Evolutionary conservation across 2,113 vertebrate genomes (phyloP).

Genomic region (Prunella himalayana): DNA sequence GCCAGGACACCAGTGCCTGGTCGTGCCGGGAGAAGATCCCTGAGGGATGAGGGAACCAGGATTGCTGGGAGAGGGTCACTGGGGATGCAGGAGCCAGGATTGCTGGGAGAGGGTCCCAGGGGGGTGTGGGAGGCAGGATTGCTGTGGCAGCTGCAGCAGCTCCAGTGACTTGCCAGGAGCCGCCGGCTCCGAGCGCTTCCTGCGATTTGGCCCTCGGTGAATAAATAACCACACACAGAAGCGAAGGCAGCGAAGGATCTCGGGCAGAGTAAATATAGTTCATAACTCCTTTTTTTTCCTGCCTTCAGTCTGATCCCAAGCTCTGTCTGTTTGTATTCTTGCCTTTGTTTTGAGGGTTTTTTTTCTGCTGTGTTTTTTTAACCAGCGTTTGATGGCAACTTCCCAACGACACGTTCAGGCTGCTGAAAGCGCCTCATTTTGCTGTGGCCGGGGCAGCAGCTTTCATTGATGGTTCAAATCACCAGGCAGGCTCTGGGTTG

Average conservation of each 20-base stretch:
- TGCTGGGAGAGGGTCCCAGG: neutral
- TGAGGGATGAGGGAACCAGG: neutral
- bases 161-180: neutral
- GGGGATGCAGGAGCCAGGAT: neutral
- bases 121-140: neutral
- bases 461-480: constrained; percentile 5
- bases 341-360: constrained; percentile 3
- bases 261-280: constrained; percentile 22
- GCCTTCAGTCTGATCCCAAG: neutral
- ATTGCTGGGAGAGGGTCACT: neutral
- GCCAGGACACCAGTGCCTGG: accelerated
- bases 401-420: constrained; percentile 4
- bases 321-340: neutral
- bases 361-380: neutral
- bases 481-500: neutral
- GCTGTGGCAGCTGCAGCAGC: neutral
- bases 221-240: neutral
- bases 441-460: constrained; percentile 23
- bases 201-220: neutral
- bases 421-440: constrained; percentile 16
- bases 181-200: neutral
- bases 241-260: neutral
- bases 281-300: neutral
- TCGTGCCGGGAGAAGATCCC: neutral
- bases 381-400: neutral